Evolutionary conservation across 2,888 invertebrate genomes (phyloP).

Genomic region (Xestia rhomboidea): DNA sequence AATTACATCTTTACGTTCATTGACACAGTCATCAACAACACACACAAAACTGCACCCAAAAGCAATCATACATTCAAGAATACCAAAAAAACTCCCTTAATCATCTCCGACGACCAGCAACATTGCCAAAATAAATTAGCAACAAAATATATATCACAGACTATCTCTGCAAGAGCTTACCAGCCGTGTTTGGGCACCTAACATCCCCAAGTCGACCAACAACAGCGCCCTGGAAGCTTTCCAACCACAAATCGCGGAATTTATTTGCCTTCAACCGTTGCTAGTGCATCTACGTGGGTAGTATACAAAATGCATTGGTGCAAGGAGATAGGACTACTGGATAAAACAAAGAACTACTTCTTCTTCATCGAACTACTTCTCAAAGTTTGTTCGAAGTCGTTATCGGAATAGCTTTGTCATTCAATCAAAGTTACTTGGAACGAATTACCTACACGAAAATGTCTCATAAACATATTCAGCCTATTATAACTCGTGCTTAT

Average conservation of each 20-base stretch:
- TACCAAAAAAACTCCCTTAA: constrained; percentile 21
- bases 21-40: background rate
- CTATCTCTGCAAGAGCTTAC: constrained; percentile 64
- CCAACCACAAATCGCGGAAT: constrained; percentile 89
- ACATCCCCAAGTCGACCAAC: constrained; percentile 76
- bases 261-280: constrained; percentile 87
- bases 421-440: background rate
- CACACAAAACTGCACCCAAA: background rate
- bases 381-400: background rate
- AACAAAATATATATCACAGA: constrained; percentile 63
- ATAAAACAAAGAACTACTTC: constrained; percentile 46
- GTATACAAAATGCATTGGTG: constrained; percentile 81
- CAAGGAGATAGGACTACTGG: constrained; percentile 60
- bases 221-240: constrained; percentile 86
- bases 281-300: constrained; percentile 86
- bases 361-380: background rate
- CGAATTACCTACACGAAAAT: background rate
- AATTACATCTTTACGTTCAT: background rate
- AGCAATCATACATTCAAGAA: background rate
- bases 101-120: constrained; percentile 29
- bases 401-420: background rate
- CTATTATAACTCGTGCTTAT: background rate
- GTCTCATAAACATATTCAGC: background rate
- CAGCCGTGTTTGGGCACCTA: constrained; percentile 68
- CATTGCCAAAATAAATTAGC: constrained; percentile 59